These are phyloP conservation scores for Poeciliopsis retropinna DNA, from an alignment of 2,113 vertebrate species.

Conservation along the genomic window DNA sequence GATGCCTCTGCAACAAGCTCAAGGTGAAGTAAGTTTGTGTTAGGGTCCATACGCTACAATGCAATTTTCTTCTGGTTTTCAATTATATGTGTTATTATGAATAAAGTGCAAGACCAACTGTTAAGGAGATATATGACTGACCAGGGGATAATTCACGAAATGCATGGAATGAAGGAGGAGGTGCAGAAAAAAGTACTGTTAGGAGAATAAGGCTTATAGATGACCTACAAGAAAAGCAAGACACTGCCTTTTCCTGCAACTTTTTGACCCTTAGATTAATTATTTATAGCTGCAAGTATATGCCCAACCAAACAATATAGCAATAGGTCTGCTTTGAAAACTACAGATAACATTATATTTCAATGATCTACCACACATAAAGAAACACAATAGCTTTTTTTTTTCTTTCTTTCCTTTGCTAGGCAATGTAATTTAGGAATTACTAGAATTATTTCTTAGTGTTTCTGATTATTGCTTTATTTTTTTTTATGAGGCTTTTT, in stretches of 20 bases:
- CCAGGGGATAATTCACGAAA: neutral
- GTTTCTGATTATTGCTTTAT: neutral
- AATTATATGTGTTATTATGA: neutral
- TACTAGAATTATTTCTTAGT: neutral
- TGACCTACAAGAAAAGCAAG: neutral
- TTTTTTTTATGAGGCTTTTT: neutral
- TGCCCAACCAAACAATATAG: neutral
- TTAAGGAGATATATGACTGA: neutral
- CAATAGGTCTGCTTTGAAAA: neutral
- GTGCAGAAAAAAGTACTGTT: no score
- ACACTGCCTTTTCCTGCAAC: neutral
- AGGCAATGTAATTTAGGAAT: neutral
- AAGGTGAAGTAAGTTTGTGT: neutral
- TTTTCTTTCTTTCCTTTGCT: neutral
- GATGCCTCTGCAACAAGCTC: neutral
- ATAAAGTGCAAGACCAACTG: neutral
- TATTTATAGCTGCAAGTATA: neutral
- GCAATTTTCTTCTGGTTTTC: neutral
- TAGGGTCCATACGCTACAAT: neutral
- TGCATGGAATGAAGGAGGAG: neutral
- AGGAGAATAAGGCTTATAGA: neutral
- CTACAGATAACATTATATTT: neutral
- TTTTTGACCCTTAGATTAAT: neutral
- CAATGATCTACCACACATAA: neutral
- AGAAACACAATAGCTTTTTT: neutral